phyloP scores from a whole-genome alignment of 2,888 invertebrate genomes.

The Drosophila phalerata region DNA sequence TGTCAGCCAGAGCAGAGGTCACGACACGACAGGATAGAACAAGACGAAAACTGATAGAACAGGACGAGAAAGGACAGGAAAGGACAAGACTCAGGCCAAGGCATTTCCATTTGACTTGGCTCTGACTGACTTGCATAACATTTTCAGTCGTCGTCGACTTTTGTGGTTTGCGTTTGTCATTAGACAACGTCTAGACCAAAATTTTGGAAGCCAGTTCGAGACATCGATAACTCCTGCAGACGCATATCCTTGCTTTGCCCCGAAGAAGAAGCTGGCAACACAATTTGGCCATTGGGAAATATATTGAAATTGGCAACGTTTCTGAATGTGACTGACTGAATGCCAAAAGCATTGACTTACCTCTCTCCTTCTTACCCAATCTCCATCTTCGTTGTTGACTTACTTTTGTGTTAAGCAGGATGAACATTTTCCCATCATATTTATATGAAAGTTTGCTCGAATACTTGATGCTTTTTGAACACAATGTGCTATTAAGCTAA shows the following conservation, averaged over 20 bases:
- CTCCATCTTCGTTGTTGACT: constrained; percentile 26
- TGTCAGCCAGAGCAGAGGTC: constrained; percentile 40
- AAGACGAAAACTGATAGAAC: background rate
- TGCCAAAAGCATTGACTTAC: constrained; percentile 41
- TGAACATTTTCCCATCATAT: constrained; percentile 27
- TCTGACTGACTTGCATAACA: constrained; percentile 70
- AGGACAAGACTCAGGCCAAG: constrained; percentile 1
- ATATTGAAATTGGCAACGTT: constrained; percentile 70
- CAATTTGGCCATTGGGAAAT: constrained; percentile 63
- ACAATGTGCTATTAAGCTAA: background rate
- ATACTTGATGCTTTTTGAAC: background rate
- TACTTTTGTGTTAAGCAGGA: constrained; percentile 53
- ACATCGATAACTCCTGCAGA: constrained; percentile 60
- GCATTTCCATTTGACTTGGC: constrained; percentile 77
- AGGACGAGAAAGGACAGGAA: constrained; percentile 2
- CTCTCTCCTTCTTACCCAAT: background rate
- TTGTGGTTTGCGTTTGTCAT: constrained; percentile 79
- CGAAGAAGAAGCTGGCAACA: constrained; percentile 50
- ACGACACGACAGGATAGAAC: constrained; percentile 15
- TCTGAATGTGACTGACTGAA: constrained; percentile 53
- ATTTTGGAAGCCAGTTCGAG: constrained; percentile 46
- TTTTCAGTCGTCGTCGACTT: constrained; percentile 51
- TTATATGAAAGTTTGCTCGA: background rate
- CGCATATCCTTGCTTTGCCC: constrained; percentile 36
- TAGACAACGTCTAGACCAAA: constrained; percentile 74